Percentiles rank a stretch among this genome's conserved stretches.
phyloP scores from a whole-genome alignment of 2,888 invertebrate species.

The Spisula subtruncata region DNA sequence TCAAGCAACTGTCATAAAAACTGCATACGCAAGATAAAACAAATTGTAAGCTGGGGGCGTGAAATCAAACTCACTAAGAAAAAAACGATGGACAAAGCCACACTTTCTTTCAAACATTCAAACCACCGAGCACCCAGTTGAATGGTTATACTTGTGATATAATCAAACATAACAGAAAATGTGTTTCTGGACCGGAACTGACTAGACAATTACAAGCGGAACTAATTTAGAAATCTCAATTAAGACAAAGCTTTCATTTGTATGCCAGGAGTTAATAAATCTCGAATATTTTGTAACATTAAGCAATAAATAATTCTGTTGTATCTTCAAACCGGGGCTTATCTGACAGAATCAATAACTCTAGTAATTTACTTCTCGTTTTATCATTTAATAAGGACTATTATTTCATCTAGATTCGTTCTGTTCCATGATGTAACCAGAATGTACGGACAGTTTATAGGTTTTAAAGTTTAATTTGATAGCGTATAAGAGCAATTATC shows the following conservation, averaged over 20 bases:
- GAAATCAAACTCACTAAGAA: neutral
- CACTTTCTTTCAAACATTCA: no score
- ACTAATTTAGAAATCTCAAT: neutral
- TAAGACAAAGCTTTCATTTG: neutral
- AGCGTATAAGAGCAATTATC: no score
- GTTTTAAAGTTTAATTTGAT: no score
- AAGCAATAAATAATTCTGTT: neutral
- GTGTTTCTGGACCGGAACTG: neutral
- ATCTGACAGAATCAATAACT: constrained; percentile 17
- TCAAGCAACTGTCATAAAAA: neutral
- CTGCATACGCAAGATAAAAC: neutral
- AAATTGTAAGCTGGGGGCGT: neutral
- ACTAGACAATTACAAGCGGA: neutral
- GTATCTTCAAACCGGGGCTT: neutral
- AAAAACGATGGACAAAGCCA: neutral
- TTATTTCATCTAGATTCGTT: neutral
- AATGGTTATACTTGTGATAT: neutral
- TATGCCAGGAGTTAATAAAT: constrained; percentile 6
- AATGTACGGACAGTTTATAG: no score
- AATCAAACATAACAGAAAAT: neutral
- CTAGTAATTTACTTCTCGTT: neutral
- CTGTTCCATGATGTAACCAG: no score
- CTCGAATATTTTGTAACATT: neutral
- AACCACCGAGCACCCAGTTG: neutral
- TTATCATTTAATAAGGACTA: neutral